Base-by-base conservation (phyloP, 1,140 invertebrate genomes). In the Formica selysi region DNA sequence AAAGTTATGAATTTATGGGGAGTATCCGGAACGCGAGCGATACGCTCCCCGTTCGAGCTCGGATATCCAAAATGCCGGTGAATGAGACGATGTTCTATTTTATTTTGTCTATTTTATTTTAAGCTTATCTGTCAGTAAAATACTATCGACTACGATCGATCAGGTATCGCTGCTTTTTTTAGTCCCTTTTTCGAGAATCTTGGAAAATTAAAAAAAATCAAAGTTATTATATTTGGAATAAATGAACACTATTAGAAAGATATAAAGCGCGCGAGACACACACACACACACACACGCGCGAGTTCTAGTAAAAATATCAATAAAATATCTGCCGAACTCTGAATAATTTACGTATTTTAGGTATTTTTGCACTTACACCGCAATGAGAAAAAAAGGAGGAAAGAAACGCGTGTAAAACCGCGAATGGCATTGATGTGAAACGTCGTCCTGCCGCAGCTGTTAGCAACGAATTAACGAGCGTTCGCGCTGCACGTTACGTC, bases 1-100 rank as follows among this genome's bases (percentile, higher is more conserved):
- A 83, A 83, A 83, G 79, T 83, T 83, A 74, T 83, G 68, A 83
- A 83, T 83, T 83, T 83, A 83, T 83, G 68, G 68, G 67, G 38
- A 71, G 78, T 59, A 71, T 81, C 67, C 36, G 51, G 22, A 26
- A 36, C 57, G 73, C 41, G 48, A 16, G 16, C 70, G 70, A 19
- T 29, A 38, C 54, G 38, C 51, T 80, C 29, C 38, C 26, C 11
- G 67, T 57, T 80, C 48, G 48, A 57, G 36, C 51, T 71, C 19
- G 36, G 51, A 73, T 73, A 81, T 32, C 41, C 67, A 70, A 80
- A 80, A 80, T 61, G 54, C 67, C 38, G 54, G n/a, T 48, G 68
- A 73, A 83, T 74, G 79, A 83, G 19, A 41, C 29, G 44, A 73
- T 74, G 73, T 83, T 74, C 38, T 44, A 73, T 26, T 73, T 73